Evolutionary conservation across 2,888 invertebrate genomes (phyloP).

Genomic region (Sminthurides aquaticus): DNA sequence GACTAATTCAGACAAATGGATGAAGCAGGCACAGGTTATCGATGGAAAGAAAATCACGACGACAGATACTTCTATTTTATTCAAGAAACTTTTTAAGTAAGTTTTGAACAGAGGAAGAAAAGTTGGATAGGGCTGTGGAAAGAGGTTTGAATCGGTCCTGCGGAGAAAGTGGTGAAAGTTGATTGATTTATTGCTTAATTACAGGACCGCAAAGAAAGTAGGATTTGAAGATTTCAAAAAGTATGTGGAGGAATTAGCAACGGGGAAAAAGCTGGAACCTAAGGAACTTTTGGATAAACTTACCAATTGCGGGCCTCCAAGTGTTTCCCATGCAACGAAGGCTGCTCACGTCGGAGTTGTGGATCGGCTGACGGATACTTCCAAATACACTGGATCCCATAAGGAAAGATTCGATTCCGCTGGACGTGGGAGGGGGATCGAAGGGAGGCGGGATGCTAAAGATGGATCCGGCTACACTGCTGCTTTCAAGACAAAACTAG

Average conservation of each 20-base stretch:
- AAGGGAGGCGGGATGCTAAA: conserved; percentile 46
- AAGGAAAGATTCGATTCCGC: conserved; percentile 48
- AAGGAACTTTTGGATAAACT: conserved; percentile 72
- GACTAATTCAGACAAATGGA: conserved; percentile 89
- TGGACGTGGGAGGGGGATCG: conserved; percentile 48
- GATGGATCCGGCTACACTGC: conserved; percentile 47
- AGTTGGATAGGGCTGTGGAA: too few relatives aligned
- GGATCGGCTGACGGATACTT: conserved; percentile 48
- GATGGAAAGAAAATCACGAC: conserved; percentile 78
- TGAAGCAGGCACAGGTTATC: conserved; percentile 75
- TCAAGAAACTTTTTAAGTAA: conserved; percentile 73
- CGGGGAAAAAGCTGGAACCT: conserved; percentile 70
- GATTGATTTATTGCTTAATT: not conserved
- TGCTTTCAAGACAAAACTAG: conserved; percentile 46
- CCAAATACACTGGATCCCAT: conserved; percentile 48
- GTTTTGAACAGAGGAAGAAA: conserved; percentile 29
- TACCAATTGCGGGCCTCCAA: conserved; percentile 68
- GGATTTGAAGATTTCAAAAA: conserved; percentile 70
- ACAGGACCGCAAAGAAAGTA: conserved; percentile 56
- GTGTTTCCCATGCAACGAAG: conserved; percentile 33
- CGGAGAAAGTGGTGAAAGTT: not conserved
- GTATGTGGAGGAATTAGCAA: conserved; percentile 76
- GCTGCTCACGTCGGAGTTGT: conserved; percentile 45
- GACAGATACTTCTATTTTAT: conserved; percentile 81
- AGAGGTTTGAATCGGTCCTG: too few relatives aligned